Evolutionary conservation across 2,113 vertebrate genomes (phyloP).

Genomic region (Serilophus lunatus): DNA sequence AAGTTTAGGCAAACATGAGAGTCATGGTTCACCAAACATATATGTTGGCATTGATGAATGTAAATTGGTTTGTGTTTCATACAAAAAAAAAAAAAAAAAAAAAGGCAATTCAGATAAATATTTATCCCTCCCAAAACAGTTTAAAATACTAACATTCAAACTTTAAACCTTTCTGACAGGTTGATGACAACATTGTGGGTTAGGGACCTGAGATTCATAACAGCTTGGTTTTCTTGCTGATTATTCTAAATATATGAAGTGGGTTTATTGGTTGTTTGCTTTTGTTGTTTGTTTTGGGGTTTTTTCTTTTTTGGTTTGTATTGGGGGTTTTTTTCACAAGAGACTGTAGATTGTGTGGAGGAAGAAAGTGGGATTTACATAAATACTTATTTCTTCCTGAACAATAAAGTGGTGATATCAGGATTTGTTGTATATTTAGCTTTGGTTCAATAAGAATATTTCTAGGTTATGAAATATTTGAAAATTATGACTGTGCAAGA

Average conservation of each 20-base stretch:
- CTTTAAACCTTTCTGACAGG: background rate
- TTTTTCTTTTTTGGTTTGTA: background rate
- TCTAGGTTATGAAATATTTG: slow-evolving; percentile 34
- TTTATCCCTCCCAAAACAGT: background rate
- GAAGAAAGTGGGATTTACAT: background rate
- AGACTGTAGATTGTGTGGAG: background rate
- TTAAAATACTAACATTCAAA: slow-evolving; percentile 8
- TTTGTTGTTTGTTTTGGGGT: background rate
- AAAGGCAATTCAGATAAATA: slow-evolving; percentile 8
- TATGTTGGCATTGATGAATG: slow-evolving; percentile 31
- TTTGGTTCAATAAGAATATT: slow-evolving; percentile 52
- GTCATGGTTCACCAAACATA: background rate
- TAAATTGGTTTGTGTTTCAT: slow-evolving; percentile 40
- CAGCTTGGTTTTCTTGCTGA: background rate
- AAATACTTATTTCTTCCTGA: background rate
- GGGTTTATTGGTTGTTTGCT: background rate
- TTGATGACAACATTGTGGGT: slow-evolving; percentile 29
- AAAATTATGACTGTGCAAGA: slow-evolving; percentile 36
- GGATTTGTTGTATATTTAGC: slow-evolving; percentile 33
- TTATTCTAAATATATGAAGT: background rate
- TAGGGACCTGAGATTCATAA: background rate
- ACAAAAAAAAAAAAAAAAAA: background rate
- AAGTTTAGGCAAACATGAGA: background rate
- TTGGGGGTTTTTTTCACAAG: background rate
- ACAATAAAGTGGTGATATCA: background rate